A percentile compares a stretch with the other conserved stretches of the same genome.
phyloP scores from a whole-genome alignment of 2,113 vertebrate genomes.

The Megaceryle torquata region DNA sequence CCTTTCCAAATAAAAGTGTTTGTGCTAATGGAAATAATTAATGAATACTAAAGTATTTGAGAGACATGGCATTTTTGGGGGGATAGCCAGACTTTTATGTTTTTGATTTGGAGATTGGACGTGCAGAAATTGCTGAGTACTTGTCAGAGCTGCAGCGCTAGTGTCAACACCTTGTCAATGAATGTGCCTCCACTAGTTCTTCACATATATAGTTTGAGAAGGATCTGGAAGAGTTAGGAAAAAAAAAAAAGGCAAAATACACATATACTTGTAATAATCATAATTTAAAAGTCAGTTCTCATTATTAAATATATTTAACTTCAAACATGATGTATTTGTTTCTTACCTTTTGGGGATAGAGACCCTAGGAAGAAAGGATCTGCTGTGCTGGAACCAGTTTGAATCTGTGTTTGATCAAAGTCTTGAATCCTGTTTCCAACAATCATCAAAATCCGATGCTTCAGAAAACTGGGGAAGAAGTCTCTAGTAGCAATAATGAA shows the following conservation, averaged over 20 bases:
- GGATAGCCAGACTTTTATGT: neutral
- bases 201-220: neutral
- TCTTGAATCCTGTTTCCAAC: neutral
- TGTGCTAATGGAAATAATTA: neutral
- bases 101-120: neutral
- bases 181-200: neutral
- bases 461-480: neutral
- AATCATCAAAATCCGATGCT: neutral
- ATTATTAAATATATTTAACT: neutral
- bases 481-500: neutral
- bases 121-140: neutral
- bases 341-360: neutral
- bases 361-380: neutral
- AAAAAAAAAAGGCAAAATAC: neutral
- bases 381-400: neutral
- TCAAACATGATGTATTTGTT: neutral
- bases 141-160: neutral
- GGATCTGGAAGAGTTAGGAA: neutral
- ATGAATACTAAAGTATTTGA: neutral
- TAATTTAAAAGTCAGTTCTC: neutral
- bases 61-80: neutral
- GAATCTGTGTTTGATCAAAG: neutral
- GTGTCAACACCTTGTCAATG: neutral
- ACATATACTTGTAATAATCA: neutral
- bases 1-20: neutral